These are phyloP conservation scores for Alethe diademata DNA, from an alignment of 2,113 vertebrate species.

Conservation along the genomic window DNA sequence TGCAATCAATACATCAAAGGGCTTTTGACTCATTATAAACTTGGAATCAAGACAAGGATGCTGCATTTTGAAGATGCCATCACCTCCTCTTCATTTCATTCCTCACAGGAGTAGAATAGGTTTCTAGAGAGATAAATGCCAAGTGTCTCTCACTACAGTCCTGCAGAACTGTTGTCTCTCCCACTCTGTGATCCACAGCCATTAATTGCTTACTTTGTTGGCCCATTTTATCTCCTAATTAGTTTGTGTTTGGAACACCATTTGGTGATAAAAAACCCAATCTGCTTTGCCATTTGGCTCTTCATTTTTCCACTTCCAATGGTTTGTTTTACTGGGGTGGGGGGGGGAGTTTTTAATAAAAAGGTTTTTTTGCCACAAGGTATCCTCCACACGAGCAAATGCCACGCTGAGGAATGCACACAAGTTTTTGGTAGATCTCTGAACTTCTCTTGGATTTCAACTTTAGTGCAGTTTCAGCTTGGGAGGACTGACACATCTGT, in stretches of 20 bases:
- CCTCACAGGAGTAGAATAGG: not conserved
- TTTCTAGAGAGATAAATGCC: not conserved
- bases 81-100: not conserved
- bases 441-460: not conserved
- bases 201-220: slow-evolving; percentile 40
- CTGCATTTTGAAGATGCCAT: not conserved
- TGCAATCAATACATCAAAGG: not conserved
- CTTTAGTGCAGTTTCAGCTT: not conserved
- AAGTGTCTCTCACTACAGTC: not conserved
- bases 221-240: slow-evolving; percentile 49
- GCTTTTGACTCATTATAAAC: not conserved
- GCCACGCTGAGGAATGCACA: fast-evolving
- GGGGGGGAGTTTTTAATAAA: no score
- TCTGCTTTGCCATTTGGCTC: slow-evolving; percentile 60
- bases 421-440: not conserved
- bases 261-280: slow-evolving; percentile 34
- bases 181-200: not conserved
- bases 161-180: not conserved
- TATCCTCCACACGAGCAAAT: not conserved
- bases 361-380: not conserved
- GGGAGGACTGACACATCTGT: not conserved
- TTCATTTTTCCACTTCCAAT: not conserved
- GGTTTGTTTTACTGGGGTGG: not conserved
- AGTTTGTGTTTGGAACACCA: slow-evolving; percentile 12
- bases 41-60: not conserved